These are phyloP conservation scores for Periplaneta americana DNA, from an alignment of 1,140 invertebrate species.

Conservation along the genomic window DNA sequence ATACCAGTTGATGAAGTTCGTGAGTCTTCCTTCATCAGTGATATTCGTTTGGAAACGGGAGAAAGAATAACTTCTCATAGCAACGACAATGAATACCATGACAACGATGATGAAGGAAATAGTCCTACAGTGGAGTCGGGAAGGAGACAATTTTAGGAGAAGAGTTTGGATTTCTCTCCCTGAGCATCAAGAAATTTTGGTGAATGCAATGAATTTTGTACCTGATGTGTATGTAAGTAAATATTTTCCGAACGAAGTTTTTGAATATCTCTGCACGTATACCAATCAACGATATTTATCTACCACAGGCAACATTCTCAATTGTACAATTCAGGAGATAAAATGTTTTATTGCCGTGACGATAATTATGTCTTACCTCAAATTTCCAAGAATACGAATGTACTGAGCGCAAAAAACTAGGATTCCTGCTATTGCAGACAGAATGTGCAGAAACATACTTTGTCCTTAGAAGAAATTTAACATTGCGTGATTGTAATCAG, in stretches of 20 bases:
- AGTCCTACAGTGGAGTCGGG: neutral
- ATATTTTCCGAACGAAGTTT: neutral
- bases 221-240: neutral
- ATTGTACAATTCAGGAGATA: neutral
- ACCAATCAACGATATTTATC: neutral
- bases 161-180: neutral
- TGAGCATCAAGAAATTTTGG: neutral
- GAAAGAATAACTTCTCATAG: neutral
- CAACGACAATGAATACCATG: neutral
- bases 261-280: too few relatives aligned
- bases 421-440: neutral
- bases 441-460: conserved; percentile 11
- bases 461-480: conserved; percentile 2
- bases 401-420: conserved; percentile 12
- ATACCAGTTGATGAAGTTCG: neutral
- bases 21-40: neutral
- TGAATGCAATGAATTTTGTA: neutral
- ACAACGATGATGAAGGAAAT: neutral
- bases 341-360: conserved; percentile 12
- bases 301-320: neutral
- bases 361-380: conserved; percentile 11
- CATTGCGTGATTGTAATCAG: neutral
- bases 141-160: neutral
- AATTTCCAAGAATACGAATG: conserved; percentile 15
- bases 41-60: neutral